Evolutionary conservation across 2,113 vertebrate genomes (phyloP).

Genomic region (Tautogolabrus adspersus): DNA sequence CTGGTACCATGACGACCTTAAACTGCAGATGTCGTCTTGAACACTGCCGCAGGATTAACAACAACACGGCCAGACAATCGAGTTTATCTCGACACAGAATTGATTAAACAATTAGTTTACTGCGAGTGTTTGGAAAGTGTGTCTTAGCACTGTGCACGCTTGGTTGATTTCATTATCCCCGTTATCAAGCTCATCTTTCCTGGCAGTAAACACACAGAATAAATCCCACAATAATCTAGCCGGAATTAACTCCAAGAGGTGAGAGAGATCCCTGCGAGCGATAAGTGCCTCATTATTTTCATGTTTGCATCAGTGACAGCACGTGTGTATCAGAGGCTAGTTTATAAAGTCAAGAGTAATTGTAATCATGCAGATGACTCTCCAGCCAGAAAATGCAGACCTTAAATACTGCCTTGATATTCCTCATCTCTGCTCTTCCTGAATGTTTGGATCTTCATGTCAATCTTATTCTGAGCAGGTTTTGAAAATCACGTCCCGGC

Average conservation of each 20-base stretch:
- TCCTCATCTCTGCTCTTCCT: background rate
- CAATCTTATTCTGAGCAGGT: constrained; percentile 17
- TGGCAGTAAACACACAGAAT: constrained; percentile 42
- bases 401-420: no score
- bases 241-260: constrained; percentile 28
- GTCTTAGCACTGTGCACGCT: background rate
- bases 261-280: constrained; percentile 15
- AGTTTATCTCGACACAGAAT: constrained; percentile 37
- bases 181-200: constrained; percentile 42
- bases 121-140: constrained; percentile 15
- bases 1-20: no score
- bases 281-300: constrained; percentile 34
- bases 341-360: background rate
- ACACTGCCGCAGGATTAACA: background rate
- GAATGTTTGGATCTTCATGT: background rate
- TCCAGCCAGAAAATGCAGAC: no score
- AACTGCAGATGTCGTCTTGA: background rate
- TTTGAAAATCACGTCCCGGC: constrained; percentile 5
- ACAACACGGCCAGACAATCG: constrained; percentile 17
- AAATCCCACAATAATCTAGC: constrained; percentile 58
- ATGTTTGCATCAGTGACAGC: constrained; percentile 5
- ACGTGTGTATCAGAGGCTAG: background rate
- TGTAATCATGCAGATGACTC: background rate
- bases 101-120: constrained; percentile 63
- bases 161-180: constrained; percentile 37